Percentiles rank a stretch among this genome's conserved stretches.
Evolutionary conservation across 2,888 invertebrate species (phyloP).

Genomic region (Phania funesta): DNA sequence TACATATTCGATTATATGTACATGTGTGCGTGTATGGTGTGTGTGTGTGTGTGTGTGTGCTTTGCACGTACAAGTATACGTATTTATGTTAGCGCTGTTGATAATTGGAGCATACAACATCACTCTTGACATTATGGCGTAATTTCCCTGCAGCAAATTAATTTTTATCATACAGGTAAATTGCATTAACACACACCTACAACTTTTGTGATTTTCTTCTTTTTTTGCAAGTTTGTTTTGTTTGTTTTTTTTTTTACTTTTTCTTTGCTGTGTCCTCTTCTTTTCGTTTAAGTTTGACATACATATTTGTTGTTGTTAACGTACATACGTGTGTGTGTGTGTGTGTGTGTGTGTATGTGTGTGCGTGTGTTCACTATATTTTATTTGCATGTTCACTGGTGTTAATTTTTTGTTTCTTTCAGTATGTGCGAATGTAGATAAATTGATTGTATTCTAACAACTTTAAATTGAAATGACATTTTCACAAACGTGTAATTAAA

Average conservation of each 20-base stretch:
- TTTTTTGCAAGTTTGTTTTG: conserved; percentile 1
- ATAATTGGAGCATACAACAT: conserved; percentile 79
- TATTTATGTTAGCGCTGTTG: conserved; percentile 42
- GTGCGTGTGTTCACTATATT: background rate
- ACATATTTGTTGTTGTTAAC: background rate
- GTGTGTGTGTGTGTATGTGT: background rate
- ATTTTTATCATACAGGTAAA: conserved; percentile 63
- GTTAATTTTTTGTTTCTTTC: conserved; percentile 5
- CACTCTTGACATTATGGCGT: conserved; percentile 78
- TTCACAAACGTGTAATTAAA: conserved; percentile 57
- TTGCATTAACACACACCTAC: conserved; percentile 47
- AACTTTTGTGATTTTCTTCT: conserved; percentile 28
- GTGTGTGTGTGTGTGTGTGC: background rate
- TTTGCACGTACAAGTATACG: too few relatives aligned
- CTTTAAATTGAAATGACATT: conserved; percentile 58
- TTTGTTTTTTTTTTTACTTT: background rate
- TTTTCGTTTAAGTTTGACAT: conserved; percentile 6
- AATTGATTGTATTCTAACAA: conserved; percentile 65
- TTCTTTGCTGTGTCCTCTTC: background rate
- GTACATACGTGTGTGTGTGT: background rate
- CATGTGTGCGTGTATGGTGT: background rate
- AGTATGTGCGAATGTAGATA: conserved; percentile 3
- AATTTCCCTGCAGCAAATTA: conserved; percentile 69
- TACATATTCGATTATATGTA: background rate
- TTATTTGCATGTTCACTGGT: conserved; percentile 21